Evolutionary conservation across 1,140 invertebrate species (phyloP).

Genomic region (Sycophaga agraensis): DNA sequence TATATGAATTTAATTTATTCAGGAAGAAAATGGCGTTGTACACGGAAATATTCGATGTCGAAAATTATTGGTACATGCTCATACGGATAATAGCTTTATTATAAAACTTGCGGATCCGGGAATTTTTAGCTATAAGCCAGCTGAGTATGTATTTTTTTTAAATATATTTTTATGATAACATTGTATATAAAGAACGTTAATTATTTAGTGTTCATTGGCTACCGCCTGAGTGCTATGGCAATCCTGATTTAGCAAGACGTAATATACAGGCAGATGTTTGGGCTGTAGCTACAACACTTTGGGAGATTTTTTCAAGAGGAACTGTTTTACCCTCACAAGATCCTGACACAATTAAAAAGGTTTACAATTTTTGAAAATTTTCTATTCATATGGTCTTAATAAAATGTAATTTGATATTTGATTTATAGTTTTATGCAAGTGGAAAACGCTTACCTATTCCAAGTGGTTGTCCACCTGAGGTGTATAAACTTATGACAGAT

Average conservation of each 20-base stretch:
- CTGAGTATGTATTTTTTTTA: slow-evolving; percentile 62
- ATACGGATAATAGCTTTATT: slow-evolving; percentile 67
- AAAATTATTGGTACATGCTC: slow-evolving; percentile 74
- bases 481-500: slow-evolving; percentile 82
- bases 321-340: slow-evolving; percentile 46
- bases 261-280: slow-evolving; percentile 77
- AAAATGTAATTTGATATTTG: no score
- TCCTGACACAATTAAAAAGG: slow-evolving; percentile 47
- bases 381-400: no score
- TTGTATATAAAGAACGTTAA: not conserved
- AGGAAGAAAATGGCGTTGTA: slow-evolving; percentile 75
- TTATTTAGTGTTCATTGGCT: slow-evolving; percentile 78
- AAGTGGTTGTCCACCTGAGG: slow-evolving; percentile 73
- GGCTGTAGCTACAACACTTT: slow-evolving; percentile 85
- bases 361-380: slow-evolving; percentile 22
- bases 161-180: slow-evolving; percentile 2
- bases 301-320: slow-evolving; percentile 86
- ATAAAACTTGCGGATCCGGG: slow-evolving; percentile 82
- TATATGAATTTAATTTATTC: slow-evolving; percentile 23
- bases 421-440: slow-evolving; percentile 64
- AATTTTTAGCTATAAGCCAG: slow-evolving; percentile 58
- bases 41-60: slow-evolving; percentile 85
- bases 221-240: slow-evolving; percentile 74
- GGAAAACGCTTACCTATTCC: slow-evolving; percentile 77
- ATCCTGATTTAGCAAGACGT: slow-evolving; percentile 65